Evolutionary conservation across 64 coral and sea anemone genomes (phyloP).

Genomic region (Catalaphyllia jardinei): DNA sequence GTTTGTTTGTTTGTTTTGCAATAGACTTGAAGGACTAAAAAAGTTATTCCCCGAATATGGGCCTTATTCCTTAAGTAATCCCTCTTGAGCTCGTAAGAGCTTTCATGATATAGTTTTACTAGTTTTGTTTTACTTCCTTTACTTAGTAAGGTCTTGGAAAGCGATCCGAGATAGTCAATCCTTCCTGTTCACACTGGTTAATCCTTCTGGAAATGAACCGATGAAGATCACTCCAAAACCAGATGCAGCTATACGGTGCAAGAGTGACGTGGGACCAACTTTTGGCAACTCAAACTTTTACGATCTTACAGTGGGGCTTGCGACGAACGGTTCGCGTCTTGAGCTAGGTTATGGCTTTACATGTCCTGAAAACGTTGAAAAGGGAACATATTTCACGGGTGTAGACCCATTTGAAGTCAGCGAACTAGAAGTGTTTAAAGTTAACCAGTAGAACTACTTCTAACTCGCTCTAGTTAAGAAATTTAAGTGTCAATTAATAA

Average conservation of each 20-base stretch:
- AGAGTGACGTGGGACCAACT: not conserved
- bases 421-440: no score
- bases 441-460: not conserved
- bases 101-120: not conserved
- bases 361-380: not conserved
- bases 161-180: constrained; percentile 18
- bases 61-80: no score
- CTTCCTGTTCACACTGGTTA: constrained; percentile 40
- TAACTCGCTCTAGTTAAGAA: no score
- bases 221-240: constrained; percentile 3
- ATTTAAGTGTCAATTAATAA: no score
- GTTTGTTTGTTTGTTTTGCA: no score
- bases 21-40: no score
- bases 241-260: not conserved
- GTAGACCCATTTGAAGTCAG: no score
- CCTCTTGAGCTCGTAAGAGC: no score
- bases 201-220: constrained; percentile 20
- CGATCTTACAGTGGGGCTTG: not conserved
- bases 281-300: not conserved
- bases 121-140: not conserved
- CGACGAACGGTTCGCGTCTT: not conserved
- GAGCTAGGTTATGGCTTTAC: constrained; percentile 15
- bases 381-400: constrained; percentile 7
- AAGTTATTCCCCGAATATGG: no score
- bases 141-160: not conserved